Evolutionary conservation across 2,888 invertebrate genomes (phyloP).

Genomic region (Penaeus monodon): DNA sequence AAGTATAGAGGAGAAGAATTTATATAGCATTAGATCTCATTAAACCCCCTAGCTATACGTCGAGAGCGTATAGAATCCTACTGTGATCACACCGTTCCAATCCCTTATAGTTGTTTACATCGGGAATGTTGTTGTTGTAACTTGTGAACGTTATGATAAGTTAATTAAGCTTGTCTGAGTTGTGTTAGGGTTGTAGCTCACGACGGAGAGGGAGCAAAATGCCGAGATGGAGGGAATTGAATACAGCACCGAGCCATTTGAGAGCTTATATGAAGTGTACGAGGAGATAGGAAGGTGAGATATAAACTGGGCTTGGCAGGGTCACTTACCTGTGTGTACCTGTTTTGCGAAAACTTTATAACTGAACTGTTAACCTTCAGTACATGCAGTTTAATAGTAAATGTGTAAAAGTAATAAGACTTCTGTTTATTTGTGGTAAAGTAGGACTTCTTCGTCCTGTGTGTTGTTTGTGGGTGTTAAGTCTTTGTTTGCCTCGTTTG

Average conservation of each 20-base stretch:
- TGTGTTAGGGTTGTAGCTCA: not conserved
- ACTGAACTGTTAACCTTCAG: not conserved
- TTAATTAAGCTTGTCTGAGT: not conserved
- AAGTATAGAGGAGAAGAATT: too few species aligned
- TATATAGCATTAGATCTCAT: too few species aligned
- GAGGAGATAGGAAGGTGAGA: slow-evolving; percentile 75
- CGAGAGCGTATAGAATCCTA: too few species aligned
- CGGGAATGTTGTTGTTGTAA: slow-evolving; percentile 26
- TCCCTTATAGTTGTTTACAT: slow-evolving; percentile 44
- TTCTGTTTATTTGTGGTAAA: too few species aligned
- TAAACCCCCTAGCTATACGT: not conserved
- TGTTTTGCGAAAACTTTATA: not conserved
- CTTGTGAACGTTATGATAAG: too few species aligned
- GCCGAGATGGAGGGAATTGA: slow-evolving; percentile 60
- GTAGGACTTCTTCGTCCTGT: too few species aligned
- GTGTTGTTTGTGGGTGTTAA: too few species aligned
- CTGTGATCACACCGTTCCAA: not conserved
- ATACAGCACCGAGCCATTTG: slow-evolving; percentile 72
- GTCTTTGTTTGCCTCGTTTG: too few species aligned
- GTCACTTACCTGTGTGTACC: too few species aligned
- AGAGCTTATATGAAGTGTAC: slow-evolving; percentile 73
- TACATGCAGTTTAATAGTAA: not conserved
- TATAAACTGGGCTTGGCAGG: not conserved
- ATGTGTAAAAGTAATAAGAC: too few species aligned
- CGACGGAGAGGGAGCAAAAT: slow-evolving; percentile 18